These are phyloP conservation scores for Phylloscopus whistleri DNA, from an alignment of 2,113 vertebrate species.

Conservation along the genomic window DNA sequence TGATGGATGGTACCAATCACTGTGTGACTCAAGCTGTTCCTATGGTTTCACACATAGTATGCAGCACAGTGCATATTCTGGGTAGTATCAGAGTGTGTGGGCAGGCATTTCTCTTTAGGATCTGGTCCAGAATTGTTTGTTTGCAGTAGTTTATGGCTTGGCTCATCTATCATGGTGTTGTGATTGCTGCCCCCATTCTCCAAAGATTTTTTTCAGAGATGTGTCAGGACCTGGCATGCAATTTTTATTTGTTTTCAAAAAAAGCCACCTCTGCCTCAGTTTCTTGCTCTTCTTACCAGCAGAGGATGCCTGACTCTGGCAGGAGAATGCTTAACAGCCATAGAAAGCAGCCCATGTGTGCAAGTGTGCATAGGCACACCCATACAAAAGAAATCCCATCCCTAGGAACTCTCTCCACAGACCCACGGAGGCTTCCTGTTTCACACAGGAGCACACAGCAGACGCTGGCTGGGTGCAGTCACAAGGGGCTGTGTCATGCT, in stretches of 20 bases:
- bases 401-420: neutral
- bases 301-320: neutral
- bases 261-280: neutral
- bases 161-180: neutral
- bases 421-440: neutral
- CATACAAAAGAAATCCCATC: neutral
- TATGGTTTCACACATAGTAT: constrained; percentile 9
- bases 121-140: constrained; percentile 27
- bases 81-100: neutral
- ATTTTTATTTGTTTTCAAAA: neutral
- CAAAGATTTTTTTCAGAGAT: neutral
- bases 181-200: neutral
- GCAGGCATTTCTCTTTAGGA: constrained; percentile 10
- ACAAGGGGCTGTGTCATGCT: neutral
- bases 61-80: neutral
- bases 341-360: neutral
- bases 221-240: neutral
- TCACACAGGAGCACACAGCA: neutral
- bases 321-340: neutral
- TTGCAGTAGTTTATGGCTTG: constrained; percentile 9
- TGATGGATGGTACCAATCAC: constrained; percentile 62
- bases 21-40: constrained; percentile 40
- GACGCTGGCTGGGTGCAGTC: neutral
- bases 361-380: neutral
- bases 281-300: neutral